Conservation (phyloP, 2,888 invertebrate genomes). For the Eupithecia subumbrata region DNA sequence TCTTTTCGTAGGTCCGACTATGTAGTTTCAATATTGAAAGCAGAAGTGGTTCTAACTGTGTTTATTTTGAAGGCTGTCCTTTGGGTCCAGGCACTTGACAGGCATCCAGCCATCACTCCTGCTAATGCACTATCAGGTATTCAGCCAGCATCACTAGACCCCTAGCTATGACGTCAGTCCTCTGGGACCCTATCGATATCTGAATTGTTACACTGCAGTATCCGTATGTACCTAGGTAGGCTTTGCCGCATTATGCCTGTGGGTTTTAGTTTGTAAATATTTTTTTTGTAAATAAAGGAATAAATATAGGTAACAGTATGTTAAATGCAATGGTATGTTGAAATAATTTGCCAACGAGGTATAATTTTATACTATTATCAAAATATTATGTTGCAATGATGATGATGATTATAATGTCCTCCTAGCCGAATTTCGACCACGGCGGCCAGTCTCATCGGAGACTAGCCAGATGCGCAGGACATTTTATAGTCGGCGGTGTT, state of each 20-base stretch:
- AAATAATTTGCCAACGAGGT: too few relatives aligned
- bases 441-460: too few relatives aligned
- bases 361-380: too few relatives aligned
- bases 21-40: too few relatives aligned
- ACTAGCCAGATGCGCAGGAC: too few relatives aligned
- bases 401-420: too few relatives aligned
- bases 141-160: background rate
- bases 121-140: background rate
- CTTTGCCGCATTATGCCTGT: slow-evolving; percentile 11
- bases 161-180: slow-evolving; percentile 20
- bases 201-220: slow-evolving; percentile 28
- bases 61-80: background rate
- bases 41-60: background rate
- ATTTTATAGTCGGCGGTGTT: too few relatives aligned
- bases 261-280: background rate
- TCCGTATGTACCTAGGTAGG: slow-evolving; percentile 1
- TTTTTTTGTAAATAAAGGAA: background rate
- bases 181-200: slow-evolving; percentile 10
- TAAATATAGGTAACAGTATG: too few relatives aligned
- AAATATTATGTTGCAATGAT: too few relatives aligned
- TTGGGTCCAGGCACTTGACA: background rate
- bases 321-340: too few relatives aligned
- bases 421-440: too few relatives aligned
- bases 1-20: too few relatives aligned
- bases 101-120: background rate